Evolutionary conservation across 2,888 invertebrate species (phyloP).

Genomic region (Parthenolecanium corni): DNA sequence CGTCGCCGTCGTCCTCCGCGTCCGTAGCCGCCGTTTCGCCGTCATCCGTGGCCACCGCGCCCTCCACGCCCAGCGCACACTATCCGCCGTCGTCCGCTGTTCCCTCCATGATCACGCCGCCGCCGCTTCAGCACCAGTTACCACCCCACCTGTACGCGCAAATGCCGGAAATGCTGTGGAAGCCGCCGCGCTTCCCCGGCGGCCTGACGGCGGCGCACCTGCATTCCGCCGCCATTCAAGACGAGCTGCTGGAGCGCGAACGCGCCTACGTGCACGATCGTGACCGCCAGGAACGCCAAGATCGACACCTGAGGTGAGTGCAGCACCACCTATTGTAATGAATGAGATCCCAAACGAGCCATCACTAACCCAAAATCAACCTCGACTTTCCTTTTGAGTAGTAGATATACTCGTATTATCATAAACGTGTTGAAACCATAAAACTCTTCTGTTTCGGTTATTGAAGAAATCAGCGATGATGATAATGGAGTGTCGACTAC

Average conservation of each 20-base stretch:
- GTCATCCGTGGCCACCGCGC: conserved; percentile 39
- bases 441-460: too few species aligned
- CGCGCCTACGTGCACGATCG: conserved; percentile 17
- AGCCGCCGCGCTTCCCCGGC: conserved; percentile 35
- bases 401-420: too few species aligned
- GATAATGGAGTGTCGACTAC: too few species aligned
- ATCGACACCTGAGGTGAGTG: conserved; percentile 53
- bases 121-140: conserved; percentile 32
- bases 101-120: conserved; percentile 40
- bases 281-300: conserved; percentile 47
- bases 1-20: conserved; percentile 29
- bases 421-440: too few species aligned
- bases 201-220: conserved; percentile 27
- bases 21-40: conserved; percentile 34
- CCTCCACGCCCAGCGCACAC: conserved; percentile 35
- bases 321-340: too few species aligned
- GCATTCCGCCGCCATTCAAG: conserved; percentile 33
- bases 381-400: too few species aligned
- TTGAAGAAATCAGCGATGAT: too few species aligned
- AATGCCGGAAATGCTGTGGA: conserved; percentile 39
- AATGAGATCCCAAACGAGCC: too few species aligned
- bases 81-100: conserved; percentile 37
- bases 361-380: too few species aligned
- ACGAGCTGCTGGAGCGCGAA: conserved; percentile 45
- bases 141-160: conserved; percentile 35